These are phyloP conservation scores for Scelioninae gen. 2 DNA, from an alignment of 2,888 invertebrate species.

Conservation along the genomic window DNA sequence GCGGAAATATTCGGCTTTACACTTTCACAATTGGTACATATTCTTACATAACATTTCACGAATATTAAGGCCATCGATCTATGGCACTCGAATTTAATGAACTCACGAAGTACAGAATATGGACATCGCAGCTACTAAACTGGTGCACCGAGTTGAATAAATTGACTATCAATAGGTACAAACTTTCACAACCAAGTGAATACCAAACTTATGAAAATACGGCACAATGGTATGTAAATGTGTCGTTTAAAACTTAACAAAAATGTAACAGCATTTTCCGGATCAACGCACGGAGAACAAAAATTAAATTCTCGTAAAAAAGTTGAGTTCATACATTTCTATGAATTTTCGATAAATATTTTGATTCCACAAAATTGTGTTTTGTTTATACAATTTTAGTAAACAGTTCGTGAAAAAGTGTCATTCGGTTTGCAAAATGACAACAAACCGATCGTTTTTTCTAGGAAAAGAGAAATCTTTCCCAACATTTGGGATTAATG, in stretches of 20 bases:
- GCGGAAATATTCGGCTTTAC: conserved; percentile 4
- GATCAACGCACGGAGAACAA: too few relatives aligned
- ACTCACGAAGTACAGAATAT: conserved; percentile 12
- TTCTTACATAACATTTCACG: conserved; percentile 8
- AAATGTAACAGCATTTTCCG: background rate
- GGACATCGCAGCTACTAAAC: background rate
- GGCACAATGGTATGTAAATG: background rate
- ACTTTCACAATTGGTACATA: conserved; percentile 3
- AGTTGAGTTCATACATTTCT: too few relatives aligned
- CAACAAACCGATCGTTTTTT: too few relatives aligned
- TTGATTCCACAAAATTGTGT: too few relatives aligned
- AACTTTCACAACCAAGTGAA: background rate
- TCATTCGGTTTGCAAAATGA: too few relatives aligned
- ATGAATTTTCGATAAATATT: too few relatives aligned
- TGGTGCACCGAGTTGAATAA: background rate
- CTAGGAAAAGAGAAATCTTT: too few relatives aligned
- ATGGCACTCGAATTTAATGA: conserved; percentile 8
- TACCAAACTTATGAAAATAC: background rate
- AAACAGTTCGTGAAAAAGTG: too few relatives aligned
- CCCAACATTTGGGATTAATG: too few relatives aligned
- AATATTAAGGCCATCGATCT: conserved; percentile 16
- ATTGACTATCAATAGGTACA: background rate
- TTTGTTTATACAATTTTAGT: too few relatives aligned
- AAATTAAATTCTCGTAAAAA: too few relatives aligned
- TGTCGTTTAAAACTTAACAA: background rate